Evolutionary conservation across 2,888 invertebrate species (phyloP).

Genomic region (Brachylomia viminalis): DNA sequence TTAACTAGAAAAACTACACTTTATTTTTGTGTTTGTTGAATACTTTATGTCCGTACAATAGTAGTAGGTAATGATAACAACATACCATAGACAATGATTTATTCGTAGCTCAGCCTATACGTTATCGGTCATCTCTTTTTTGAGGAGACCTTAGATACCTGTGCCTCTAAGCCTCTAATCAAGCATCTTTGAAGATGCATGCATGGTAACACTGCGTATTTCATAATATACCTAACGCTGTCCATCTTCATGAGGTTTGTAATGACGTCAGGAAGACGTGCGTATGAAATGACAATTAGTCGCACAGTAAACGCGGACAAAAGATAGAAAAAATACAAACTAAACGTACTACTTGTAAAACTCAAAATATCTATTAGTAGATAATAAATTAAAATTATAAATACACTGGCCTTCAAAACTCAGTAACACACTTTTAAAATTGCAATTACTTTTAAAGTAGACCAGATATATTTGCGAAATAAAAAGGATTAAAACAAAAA

Average conservation of each 20-base stretch:
- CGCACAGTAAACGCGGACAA: not conserved
- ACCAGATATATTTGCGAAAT: too few species aligned
- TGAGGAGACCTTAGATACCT: not conserved
- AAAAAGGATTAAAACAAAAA: too few species aligned
- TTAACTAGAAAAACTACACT: not conserved
- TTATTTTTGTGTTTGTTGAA: not conserved
- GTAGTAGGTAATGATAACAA: not conserved
- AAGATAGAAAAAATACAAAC: constrained; percentile 5
- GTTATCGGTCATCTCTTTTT: not conserved
- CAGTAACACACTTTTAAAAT: too few species aligned
- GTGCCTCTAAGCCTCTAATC: too few species aligned
- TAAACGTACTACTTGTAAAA: not conserved
- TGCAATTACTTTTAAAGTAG: too few species aligned
- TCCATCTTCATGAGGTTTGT: not conserved
- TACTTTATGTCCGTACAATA: not conserved
- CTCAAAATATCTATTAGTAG: not conserved
- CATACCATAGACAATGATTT: not conserved
- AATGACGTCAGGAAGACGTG: constrained; percentile 19
- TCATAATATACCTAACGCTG: constrained; percentile 4
- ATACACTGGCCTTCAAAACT: too few species aligned
- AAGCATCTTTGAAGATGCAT: too few species aligned
- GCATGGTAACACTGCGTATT: not conserved
- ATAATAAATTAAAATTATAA: too few species aligned
- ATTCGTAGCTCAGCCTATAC: not conserved
- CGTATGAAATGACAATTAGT: constrained; percentile 40